Conservation (phyloP, 2,888 invertebrate species). For the Pomacea canaliculata region DNA sequence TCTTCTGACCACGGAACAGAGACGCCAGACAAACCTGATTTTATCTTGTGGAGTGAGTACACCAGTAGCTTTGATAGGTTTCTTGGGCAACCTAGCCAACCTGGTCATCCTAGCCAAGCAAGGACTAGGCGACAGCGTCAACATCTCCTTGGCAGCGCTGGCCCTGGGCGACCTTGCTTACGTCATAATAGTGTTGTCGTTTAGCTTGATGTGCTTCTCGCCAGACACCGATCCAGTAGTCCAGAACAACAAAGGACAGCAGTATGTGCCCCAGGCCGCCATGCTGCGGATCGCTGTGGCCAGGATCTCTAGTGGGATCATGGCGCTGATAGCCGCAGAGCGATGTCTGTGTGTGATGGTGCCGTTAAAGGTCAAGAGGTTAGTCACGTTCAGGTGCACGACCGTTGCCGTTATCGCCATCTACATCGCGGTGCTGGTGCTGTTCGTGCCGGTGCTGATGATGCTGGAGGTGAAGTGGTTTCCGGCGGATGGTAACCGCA, state of each 20-base stretch:
- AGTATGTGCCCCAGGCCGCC: neutral
- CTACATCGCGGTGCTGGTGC: neutral
- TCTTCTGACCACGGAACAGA: too few relatives aligned
- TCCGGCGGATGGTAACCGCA: neutral
- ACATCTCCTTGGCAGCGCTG: neutral
- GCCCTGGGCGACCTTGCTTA: neutral
- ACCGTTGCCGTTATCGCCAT: neutral
- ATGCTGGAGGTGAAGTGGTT: constrained; percentile 8
- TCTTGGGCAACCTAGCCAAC: too few relatives aligned
- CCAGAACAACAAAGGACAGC: neutral
- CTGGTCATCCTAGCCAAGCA: neutral
- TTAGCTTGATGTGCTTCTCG: neutral
- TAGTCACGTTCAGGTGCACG: constrained; percentile 1
- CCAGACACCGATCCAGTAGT: too few relatives aligned
- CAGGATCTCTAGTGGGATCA: neutral
- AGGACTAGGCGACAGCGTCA: constrained; percentile 3
- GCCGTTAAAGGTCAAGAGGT: neutral
- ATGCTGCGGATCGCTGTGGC: neutral
- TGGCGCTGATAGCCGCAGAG: constrained; percentile 4
- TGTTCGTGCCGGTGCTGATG: constrained; percentile 15
- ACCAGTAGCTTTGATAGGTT: too few relatives aligned
- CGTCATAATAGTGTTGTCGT: neutral
- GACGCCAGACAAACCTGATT: too few relatives aligned
- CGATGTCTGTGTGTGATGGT: constrained; percentile 6
- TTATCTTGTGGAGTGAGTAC: too few relatives aligned